These are phyloP conservation scores for Aegotheles bennettii DNA, from an alignment of 2,113 vertebrate species.

Conservation along the genomic window DNA sequence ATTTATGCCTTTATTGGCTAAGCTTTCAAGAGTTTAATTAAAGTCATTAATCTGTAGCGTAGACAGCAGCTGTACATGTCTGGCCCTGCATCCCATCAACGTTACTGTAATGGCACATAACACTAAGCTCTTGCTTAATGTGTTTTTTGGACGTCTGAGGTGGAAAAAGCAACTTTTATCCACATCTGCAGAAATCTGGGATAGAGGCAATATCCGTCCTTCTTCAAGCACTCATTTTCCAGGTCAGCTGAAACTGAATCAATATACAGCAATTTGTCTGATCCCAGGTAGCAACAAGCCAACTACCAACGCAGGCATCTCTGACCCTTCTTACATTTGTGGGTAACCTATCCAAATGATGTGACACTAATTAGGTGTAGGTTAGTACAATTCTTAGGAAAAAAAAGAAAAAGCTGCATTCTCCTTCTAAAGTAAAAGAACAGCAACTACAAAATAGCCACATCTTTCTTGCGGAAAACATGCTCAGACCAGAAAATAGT, in stretches of 20 bases:
- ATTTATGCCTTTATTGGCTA: slow-evolving; percentile 12
- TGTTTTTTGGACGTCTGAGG: background rate
- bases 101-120: background rate
- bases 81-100: background rate
- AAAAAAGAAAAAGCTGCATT: background rate
- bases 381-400: background rate
- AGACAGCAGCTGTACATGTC: slow-evolving; percentile 5
- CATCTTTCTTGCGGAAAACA: background rate
- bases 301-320: background rate
- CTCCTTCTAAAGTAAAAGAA: background rate
- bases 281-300: background rate
- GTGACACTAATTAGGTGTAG: background rate
- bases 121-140: background rate
- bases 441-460: accelerated
- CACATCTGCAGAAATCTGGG: background rate
- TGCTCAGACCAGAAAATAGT: background rate
- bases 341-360: background rate
- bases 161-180: background rate
- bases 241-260: background rate
- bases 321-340: background rate
- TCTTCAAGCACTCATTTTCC: background rate
- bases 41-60: slow-evolving; percentile 32
- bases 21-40: slow-evolving; percentile 28
- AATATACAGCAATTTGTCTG: background rate
- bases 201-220: background rate